Percentiles rank a stretch among this genome's conserved stretches.
Conservation (phyloP, 2,888 invertebrate genomes). For the Melanotus villosus region DNA sequence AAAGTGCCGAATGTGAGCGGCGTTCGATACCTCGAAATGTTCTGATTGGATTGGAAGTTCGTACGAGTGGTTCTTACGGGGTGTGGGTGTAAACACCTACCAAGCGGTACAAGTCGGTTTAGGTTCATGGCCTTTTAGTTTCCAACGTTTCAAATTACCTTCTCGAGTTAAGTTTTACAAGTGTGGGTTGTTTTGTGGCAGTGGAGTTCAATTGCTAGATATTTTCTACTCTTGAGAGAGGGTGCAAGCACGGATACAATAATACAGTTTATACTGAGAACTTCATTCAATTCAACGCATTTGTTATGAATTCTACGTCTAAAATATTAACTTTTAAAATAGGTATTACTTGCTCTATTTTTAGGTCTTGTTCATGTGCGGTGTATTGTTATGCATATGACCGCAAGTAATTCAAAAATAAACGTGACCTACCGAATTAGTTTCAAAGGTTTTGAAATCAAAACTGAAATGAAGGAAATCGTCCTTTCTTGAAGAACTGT, state of each 20-base stretch:
- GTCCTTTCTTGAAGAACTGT: no score
- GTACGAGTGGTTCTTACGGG: constrained; percentile 11
- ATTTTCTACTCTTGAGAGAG: not conserved
- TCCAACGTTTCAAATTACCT: constrained; percentile 30
- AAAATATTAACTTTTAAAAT: no score
- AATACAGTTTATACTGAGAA: not conserved
- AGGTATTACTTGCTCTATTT: no score
- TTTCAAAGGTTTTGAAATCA: no score
- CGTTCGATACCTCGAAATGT: constrained; percentile 23
- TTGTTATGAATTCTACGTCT: no score
- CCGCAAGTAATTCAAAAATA: no score
- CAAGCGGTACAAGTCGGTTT: constrained; percentile 23
- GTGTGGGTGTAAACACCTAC: constrained; percentile 37
- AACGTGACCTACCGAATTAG: no score
- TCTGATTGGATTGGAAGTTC: constrained; percentile 33
- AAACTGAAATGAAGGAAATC: no score
- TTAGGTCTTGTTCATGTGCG: no score
- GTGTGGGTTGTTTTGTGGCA: constrained; percentile 49
- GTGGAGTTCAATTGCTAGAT: constrained; percentile 35
- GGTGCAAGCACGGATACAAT: not conserved
- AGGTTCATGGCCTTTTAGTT: constrained; percentile 37
- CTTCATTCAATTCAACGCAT: no score
- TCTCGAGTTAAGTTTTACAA: constrained; percentile 28
- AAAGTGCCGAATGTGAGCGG: not conserved
- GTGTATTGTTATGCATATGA: no score